These are phyloP conservation scores for Heliconius nattereri DNA, from an alignment of 1,140 invertebrate species.

Conservation along the genomic window DNA sequence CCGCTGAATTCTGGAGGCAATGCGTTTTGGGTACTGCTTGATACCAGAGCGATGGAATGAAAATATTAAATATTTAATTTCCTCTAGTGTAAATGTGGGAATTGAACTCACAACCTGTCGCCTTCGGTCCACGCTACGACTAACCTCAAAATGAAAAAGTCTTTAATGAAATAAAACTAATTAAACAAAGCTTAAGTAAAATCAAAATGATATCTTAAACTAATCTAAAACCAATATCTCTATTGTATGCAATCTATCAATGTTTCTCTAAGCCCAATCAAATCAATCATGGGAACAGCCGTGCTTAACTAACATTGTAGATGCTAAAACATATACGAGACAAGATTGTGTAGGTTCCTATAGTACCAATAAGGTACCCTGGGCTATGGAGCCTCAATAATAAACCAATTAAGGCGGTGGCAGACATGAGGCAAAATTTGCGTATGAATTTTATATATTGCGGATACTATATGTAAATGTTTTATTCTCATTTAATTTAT, in stretches of 20 bases:
- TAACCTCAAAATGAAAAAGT: too few species aligned
- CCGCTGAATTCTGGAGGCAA: too few species aligned
- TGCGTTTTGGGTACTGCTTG: too few species aligned
- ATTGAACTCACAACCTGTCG: too few species aligned
- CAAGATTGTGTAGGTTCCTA: not conserved
- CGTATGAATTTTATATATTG: not conserved
- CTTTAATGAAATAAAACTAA: too few species aligned
- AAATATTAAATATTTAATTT: too few species aligned
- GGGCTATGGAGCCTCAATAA: conserved; percentile 31
- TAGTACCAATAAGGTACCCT: conserved; percentile 18
- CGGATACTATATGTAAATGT: too few species aligned
- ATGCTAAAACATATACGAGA: conserved; percentile 7
- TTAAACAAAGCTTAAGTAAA: not conserved
- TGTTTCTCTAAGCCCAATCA: conserved; percentile 3
- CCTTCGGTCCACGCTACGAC: too few species aligned
- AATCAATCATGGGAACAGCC: conserved; percentile 22
- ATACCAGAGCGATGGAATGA: too few species aligned
- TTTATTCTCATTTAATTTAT: too few species aligned
- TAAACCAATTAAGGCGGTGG: conserved; percentile 26
- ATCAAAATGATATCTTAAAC: not conserved
- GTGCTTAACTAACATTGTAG: conserved; percentile 10
- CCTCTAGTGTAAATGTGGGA: too few species aligned
- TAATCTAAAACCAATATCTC: not conserved
- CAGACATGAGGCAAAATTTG: conserved; percentile 15
- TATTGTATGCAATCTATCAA: conserved; percentile 10